Evolutionary conservation across 2,888 invertebrate genomes (phyloP), one percentile per base, ranked within the genome.

Genomic region (Temnothorax unifasciatus): DNA sequence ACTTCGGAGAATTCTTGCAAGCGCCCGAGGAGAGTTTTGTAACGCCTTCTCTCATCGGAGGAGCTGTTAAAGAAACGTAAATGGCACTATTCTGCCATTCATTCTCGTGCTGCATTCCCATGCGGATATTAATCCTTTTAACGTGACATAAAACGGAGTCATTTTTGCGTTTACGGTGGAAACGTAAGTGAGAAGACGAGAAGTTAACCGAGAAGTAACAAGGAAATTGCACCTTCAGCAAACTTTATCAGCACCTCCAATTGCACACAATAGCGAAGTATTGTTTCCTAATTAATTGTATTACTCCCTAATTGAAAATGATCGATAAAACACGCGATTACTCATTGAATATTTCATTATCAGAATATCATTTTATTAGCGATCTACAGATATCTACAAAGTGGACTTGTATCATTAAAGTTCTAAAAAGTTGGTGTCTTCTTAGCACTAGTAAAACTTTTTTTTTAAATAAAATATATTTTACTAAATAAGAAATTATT

Each of bases 211-310:
- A 47, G 63, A 81, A n/a, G 69, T 41, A 69, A 57, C 69, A 44
- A 83, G 69, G 69, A 81, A 87, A 87, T 83, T 87, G 34, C 73
- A 59, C 11, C 54, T 76, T 66, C 52, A 54, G 47, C 13, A 15
- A 73, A 50, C 13, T 47, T 34, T 13, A 71, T 59, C 34, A 47
- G 13, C 44, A 59, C 5, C 34, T 34, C 6, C 34, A 79, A 69
- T 79, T 79, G 29, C 15, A 15, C 29, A 1, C 73, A 59, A 71
- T 57, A 34, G 57, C 21, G 11, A 44, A 11, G 57, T 69, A 59
- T 47, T 18, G 34, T 5, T 73, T 38, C 4, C 29, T 59, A 73
- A 79, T 79, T 79, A 59, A 79, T 73, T 57, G 8, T 1, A 71
- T 47, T 18, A 8, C n/a, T n/a, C 15, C 2, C 8, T 66, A 54